Percentiles rank a stretch among this genome's conserved stretches.
These are phyloP conservation scores for Drosophila borealis DNA, from an alignment of 2,888 invertebrate genomes.

Conservation along the genomic window DNA sequence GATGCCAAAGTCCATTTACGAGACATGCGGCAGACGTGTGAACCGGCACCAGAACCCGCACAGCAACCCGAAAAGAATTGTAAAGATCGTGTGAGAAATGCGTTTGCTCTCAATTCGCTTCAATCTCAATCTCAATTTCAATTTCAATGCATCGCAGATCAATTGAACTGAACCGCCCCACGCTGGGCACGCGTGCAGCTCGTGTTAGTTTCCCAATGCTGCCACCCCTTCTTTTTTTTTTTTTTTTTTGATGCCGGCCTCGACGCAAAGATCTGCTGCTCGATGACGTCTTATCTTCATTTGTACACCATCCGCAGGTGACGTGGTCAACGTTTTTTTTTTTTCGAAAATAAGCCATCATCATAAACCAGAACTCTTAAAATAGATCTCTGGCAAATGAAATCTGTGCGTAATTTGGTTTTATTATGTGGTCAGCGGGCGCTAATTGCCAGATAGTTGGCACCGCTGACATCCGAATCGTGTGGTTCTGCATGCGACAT, in stretches of 20 bases:
- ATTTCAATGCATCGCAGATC: constrained; percentile 57
- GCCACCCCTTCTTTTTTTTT: background rate
- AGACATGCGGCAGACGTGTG: constrained; percentile 75
- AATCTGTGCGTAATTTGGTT: constrained; percentile 5
- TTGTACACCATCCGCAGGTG: constrained; percentile 1
- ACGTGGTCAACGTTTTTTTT: constrained; percentile 1
- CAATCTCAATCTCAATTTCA: constrained; percentile 48
- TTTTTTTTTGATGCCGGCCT: background rate
- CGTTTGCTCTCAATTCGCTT: constrained; percentile 50
- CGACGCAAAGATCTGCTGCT: background rate
- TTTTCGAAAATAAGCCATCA: constrained; percentile 22
- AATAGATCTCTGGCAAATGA: constrained; percentile 12
- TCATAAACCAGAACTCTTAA: constrained; percentile 4
- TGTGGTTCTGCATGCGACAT: background rate
- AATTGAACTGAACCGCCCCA: constrained; percentile 11
- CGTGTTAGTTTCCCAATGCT: constrained; percentile 45
- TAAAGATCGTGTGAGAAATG: constrained; percentile 23
- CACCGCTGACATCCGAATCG: constrained; percentile 6
- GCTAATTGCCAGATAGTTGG: constrained; percentile 23
- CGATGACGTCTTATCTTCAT: constrained; percentile 6
- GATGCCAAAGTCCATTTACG: constrained; percentile 71
- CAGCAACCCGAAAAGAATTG: constrained; percentile 28
- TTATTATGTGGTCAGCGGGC: constrained; percentile 1
- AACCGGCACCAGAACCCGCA: constrained; percentile 17
- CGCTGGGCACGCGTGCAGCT: constrained; percentile 57